Evolutionary conservation across 2,888 invertebrate species (phyloP).

Genomic region (Drosophila niveifrons): DNA sequence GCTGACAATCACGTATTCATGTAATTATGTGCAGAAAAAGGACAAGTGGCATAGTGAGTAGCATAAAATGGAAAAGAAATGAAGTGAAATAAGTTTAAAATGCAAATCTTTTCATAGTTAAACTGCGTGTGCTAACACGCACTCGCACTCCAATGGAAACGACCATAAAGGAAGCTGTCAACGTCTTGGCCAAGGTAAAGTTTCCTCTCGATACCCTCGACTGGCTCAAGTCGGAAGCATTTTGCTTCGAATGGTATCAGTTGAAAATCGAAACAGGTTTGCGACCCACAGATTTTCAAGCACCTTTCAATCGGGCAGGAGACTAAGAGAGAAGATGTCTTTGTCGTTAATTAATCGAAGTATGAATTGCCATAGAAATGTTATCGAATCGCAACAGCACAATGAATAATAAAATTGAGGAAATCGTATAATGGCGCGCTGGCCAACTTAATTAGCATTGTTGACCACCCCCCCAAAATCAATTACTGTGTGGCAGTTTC

Average conservation of each 20-base stretch:
- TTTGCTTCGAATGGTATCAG: conserved; percentile 68
- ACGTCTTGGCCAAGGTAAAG: not conserved
- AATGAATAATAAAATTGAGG: conserved; percentile 24
- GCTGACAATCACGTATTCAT: conserved; percentile 48
- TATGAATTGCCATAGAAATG: conserved; percentile 33
- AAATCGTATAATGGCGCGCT: conserved; percentile 64
- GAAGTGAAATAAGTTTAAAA: no score
- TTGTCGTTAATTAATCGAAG: not conserved
- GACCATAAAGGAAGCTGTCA: not conserved
- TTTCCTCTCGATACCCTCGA: conserved; percentile 14
- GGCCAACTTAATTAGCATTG: conserved; percentile 57
- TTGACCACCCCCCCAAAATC: conserved; percentile 57
- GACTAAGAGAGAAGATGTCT: conserved; percentile 4
- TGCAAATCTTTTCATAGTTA: conserved; percentile 30
- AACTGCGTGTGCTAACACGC: conserved; percentile 55
- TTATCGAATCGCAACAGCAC: conserved; percentile 7
- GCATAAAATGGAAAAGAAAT: no score
- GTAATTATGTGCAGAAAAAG: conserved; percentile 2
- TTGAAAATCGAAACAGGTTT: conserved; percentile 34
- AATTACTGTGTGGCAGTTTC: conserved; percentile 56
- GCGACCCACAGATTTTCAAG: conserved; percentile 26
- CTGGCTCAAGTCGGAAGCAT: conserved; percentile 43
- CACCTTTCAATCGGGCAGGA: conserved; percentile 41
- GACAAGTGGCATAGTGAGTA: conserved; percentile 22
- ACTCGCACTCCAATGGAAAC: conserved; percentile 35